Conservation (phyloP, 1,140 invertebrate species). For the Wasmannia auropunctata region DNA sequence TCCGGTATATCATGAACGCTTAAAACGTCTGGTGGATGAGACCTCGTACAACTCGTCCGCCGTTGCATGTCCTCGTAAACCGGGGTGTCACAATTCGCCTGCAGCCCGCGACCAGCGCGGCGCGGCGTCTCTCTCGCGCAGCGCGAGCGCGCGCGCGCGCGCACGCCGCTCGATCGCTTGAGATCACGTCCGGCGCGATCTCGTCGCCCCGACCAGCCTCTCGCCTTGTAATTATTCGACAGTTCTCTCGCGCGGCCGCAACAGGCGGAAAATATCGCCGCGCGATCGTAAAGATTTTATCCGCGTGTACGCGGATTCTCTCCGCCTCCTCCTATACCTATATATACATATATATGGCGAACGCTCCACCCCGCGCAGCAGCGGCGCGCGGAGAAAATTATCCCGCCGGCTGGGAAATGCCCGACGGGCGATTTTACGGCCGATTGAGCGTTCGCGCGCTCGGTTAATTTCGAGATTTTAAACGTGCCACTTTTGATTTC, state of each 20-base stretch:
- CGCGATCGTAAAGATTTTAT: conserved; percentile 56
- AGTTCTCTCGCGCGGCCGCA: conserved; percentile 21
- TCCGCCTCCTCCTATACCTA: too few relatives aligned
- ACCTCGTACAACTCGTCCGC: conserved; percentile 20
- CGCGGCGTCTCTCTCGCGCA: not conserved
- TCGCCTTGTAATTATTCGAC: conserved; percentile 36
- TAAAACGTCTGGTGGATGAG: conserved; percentile 39
- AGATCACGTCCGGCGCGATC: conserved; percentile 37
- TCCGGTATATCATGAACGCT: conserved; percentile 16
- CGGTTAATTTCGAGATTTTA: conserved; percentile 23
- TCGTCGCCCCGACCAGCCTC: conserved; percentile 6
- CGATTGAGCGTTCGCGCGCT: not conserved
- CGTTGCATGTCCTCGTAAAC: conserved; percentile 32
- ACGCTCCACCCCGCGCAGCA: conserved; percentile 7
- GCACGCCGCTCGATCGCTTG: not conserved
- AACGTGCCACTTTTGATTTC: not conserved
- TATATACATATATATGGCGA: too few relatives aligned
- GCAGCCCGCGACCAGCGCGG: not conserved
- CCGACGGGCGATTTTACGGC: conserved; percentile 33
- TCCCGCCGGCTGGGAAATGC: conserved; percentile 24
- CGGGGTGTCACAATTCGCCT: conserved; percentile 26
- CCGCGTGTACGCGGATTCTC: conserved; percentile 8
- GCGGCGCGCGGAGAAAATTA: conserved; percentile 39
- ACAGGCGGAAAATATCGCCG: conserved; percentile 20
- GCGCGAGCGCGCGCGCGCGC: not conserved